phyloP scores from a whole-genome alignment of 2,797 vertebrate genomes.

The Tolypeutes matacus region DNA sequence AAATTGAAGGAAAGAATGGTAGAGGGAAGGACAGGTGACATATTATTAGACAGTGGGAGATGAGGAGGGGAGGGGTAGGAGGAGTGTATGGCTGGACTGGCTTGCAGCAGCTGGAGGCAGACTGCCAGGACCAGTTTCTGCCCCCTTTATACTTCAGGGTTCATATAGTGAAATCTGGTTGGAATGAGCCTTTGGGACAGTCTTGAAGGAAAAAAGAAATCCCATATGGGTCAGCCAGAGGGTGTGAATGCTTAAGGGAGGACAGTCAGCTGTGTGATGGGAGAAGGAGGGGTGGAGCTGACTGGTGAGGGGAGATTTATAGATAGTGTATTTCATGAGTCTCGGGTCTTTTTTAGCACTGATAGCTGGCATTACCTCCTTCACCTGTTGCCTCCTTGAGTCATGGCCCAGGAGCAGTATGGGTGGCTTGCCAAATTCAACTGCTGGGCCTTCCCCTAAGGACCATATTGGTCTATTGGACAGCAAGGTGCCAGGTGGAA shows the following conservation, averaged over 20 bases:
- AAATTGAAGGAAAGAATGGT: not conserved
- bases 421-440: slow-evolving; percentile 48
- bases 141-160: not conserved
- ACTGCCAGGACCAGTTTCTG: not conserved
- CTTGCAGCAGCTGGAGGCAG: not conserved
- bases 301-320: slow-evolving; percentile 42
- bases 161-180: not conserved
- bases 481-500: not conserved
- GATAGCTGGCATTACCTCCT: not conserved
- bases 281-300: not conserved
- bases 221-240: not conserved
- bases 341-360: not conserved
- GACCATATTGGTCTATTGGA: not conserved
- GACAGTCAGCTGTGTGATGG: not conserved
- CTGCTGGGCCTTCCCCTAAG: not conserved
- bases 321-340: not conserved
- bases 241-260: slow-evolving; percentile 37
- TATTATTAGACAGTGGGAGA: not conserved
- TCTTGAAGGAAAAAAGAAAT: slow-evolving; percentile 52
- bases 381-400: slow-evolving; percentile 71
- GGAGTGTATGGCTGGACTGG: not conserved
- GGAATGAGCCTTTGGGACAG: slow-evolving; percentile 32
- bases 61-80: not conserved
- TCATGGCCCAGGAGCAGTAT: slow-evolving; percentile 56
- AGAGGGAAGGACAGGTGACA: not conserved